Conservation (phyloP, 2,888 invertebrate species). For the Cheiracanthium punctorium region DNA sequence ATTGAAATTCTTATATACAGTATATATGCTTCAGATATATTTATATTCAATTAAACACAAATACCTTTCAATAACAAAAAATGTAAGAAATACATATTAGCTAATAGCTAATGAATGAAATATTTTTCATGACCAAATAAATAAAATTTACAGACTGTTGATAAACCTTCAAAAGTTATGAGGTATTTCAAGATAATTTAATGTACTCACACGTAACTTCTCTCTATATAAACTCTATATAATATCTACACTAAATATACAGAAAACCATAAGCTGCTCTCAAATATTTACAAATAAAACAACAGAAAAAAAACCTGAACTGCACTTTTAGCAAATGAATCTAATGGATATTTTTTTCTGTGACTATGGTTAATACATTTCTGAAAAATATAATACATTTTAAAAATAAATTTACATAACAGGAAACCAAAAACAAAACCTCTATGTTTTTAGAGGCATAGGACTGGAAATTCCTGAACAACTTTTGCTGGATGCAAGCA, state of each 20-base stretch:
- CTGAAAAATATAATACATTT: conserved; percentile 26
- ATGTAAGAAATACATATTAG: no score
- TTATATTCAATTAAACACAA: no score
- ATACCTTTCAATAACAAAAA: no score
- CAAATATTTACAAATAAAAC: conserved; percentile 26
- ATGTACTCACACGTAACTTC: not conserved
- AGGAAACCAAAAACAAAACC: not conserved
- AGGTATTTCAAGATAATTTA: not conserved
- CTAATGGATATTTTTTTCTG: conserved; percentile 15
- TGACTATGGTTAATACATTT: conserved; percentile 39
- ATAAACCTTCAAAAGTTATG: not conserved
- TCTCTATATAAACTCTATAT: conserved; percentile 35
- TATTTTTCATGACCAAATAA: not conserved
- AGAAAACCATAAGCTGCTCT: conserved; percentile 30
- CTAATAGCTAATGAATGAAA: not conserved
- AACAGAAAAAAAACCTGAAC: conserved; percentile 15
- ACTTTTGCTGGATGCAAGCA: conserved; percentile 14
- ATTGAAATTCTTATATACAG: no score
- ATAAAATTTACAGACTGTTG: not conserved
- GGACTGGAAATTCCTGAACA: conserved; percentile 30
- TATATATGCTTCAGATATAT: no score
- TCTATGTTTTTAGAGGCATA: conserved; percentile 22
- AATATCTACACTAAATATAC: conserved; percentile 60
- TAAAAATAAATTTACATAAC: conserved; percentile 41
- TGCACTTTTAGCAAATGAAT: conserved; percentile 27